Conservation (phyloP, 2,888 invertebrate species). For the Ferrisia virgata region DNA sequence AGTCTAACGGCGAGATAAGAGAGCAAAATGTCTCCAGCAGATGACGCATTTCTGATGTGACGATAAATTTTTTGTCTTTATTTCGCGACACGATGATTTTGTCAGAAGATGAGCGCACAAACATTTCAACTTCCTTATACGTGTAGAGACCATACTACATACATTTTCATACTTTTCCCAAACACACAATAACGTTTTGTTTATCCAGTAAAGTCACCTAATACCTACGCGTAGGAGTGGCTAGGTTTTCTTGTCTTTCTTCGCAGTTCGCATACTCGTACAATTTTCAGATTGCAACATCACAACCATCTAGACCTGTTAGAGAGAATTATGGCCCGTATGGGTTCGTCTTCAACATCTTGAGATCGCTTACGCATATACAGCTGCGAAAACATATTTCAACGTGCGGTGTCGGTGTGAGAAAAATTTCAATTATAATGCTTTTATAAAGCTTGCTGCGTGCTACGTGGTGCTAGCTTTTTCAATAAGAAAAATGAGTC, state of each 20-base stretch:
- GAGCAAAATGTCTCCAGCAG: slow-evolving; percentile 2
- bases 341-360: background rate
- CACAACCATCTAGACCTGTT: background rate
- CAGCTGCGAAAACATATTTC: background rate
- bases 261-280: background rate
- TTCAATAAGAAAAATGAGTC: background rate
- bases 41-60: slow-evolving; percentile 5
- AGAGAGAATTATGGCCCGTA: background rate
- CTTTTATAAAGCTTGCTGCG: too few relatives aligned
- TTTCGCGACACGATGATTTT: background rate
- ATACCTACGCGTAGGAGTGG: background rate
- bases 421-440: background rate
- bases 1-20: slow-evolving; percentile 7
- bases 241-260: background rate
- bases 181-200: background rate
- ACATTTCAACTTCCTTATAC: background rate
- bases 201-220: background rate
- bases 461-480: background rate
- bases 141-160: too few relatives aligned
- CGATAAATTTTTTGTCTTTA: background rate
- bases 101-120: background rate
- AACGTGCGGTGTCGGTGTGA: background rate
- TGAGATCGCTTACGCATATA: background rate
- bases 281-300: too few relatives aligned
- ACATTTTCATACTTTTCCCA: background rate